Conservation (phyloP, 2,113 vertebrate genomes). For the Sprattus sprattus region DNA sequence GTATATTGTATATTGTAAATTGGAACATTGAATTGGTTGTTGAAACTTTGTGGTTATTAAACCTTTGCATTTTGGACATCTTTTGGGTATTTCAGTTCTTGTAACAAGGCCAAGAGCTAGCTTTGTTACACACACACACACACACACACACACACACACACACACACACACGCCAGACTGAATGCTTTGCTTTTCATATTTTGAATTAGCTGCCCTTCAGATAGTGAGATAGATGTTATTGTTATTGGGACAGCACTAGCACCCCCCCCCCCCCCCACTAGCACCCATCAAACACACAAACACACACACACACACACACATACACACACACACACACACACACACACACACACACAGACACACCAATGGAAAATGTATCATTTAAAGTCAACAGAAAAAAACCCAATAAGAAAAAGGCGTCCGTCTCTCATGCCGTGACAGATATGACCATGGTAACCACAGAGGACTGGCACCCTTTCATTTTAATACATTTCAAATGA, state of each 20-base stretch:
- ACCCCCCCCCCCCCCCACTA: neutral
- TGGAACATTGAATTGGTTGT: too few relatives aligned
- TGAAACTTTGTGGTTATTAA: too few relatives aligned
- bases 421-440: neutral
- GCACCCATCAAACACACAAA: neutral
- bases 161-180: neutral
- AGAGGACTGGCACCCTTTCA: neutral
- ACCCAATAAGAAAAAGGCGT: neutral
- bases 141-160: neutral
- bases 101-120: too few relatives aligned
- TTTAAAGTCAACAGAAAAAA: neutral
- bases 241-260: neutral
- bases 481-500: neutral
- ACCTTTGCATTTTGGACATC: too few relatives aligned
- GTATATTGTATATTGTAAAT: too few relatives aligned
- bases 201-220: neutral
- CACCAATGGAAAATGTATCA: neutral
- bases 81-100: too few relatives aligned
- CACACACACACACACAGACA: neutral
- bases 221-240: neutral
- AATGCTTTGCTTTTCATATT: neutral
- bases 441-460: neutral
- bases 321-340: neutral
- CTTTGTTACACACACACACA: too few relatives aligned
- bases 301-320: neutral